Conservation (phyloP, 2,888 invertebrate species). For the Vesta saturnalis region DNA sequence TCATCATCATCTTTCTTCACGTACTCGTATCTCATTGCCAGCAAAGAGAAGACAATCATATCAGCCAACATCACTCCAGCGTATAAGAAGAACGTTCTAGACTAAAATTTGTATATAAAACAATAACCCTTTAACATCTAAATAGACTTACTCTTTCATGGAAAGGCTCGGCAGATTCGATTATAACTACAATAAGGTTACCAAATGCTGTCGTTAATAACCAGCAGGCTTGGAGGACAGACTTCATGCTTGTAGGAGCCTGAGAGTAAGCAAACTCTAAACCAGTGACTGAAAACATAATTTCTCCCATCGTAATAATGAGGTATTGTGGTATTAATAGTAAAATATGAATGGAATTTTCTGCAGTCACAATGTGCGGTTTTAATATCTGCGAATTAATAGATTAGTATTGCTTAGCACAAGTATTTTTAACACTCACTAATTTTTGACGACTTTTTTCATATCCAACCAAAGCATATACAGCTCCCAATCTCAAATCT, state of each 20-base stretch:
- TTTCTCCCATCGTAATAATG: constrained; percentile 91
- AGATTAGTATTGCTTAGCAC: constrained; percentile 3
- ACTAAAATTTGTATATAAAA: too few species aligned
- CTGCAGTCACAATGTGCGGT: constrained; percentile 65
- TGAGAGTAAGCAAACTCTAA: constrained; percentile 96
- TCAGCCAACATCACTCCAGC: constrained; percentile 86
- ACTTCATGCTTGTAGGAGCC: constrained; percentile 94
- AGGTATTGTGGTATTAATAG: constrained; percentile 94
- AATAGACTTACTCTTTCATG: constrained; percentile 72
- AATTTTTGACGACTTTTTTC: constrained; percentile 57
- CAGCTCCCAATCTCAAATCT: constrained; percentile 69
- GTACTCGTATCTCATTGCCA: constrained; percentile 85
- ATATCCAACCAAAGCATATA: constrained; percentile 69
- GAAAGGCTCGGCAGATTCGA: constrained; percentile 82
- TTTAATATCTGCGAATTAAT: constrained; percentile 18
- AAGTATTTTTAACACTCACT: constrained; percentile 53
- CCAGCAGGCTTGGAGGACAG: constrained; percentile 92
- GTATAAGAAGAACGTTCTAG: constrained; percentile 87
- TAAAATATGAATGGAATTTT: constrained; percentile 82
- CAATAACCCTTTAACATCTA: too few species aligned
- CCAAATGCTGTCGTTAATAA: constrained; percentile 93
- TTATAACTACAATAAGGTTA: constrained; percentile 90
- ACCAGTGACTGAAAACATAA: constrained; percentile 96
- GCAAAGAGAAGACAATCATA: constrained; percentile 81
- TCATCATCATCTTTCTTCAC: constrained; percentile 60